Evolutionary conservation across 2,113 vertebrate species (phyloP).

Genomic region (Apodemus speciosus): DNA sequence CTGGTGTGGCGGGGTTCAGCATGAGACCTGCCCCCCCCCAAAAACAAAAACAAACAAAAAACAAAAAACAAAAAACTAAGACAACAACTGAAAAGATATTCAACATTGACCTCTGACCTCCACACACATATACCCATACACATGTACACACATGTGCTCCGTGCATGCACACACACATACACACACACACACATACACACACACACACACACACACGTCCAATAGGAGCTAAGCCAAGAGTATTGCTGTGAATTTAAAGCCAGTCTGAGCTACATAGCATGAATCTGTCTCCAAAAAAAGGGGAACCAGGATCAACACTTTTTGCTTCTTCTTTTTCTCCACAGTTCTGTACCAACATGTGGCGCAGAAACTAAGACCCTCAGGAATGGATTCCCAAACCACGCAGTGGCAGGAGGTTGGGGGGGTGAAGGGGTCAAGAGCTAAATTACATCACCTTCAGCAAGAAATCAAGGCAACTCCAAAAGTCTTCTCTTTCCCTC

Average conservation of each 20-base stretch:
- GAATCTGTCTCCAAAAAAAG: neutral
- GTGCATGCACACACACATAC: neutral
- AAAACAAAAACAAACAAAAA: no score
- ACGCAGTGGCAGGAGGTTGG: neutral
- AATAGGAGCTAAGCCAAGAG: neutral
- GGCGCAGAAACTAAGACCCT: neutral
- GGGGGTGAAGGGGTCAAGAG: neutral
- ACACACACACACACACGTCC: neutral
- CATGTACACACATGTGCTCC: neutral
- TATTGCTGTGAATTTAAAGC: neutral
- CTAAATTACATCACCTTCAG: constrained; percentile 9
- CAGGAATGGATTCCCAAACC: neutral
- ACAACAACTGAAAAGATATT: neutral
- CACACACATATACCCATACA: neutral
- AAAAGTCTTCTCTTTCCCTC: neutral
- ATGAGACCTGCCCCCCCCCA: neutral
- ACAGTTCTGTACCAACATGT: neutral
- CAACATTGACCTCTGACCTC: neutral
- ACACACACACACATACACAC: neutral
- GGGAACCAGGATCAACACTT: neutral
- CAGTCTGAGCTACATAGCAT: neutral
- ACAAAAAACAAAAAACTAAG: no score
- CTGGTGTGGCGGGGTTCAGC: neutral
- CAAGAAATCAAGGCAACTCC: neutral
- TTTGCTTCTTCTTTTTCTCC: neutral